Base-by-base conservation (phyloP, 2,888 invertebrate genomes). In the Mesorhabditis spiculigera region DNA sequence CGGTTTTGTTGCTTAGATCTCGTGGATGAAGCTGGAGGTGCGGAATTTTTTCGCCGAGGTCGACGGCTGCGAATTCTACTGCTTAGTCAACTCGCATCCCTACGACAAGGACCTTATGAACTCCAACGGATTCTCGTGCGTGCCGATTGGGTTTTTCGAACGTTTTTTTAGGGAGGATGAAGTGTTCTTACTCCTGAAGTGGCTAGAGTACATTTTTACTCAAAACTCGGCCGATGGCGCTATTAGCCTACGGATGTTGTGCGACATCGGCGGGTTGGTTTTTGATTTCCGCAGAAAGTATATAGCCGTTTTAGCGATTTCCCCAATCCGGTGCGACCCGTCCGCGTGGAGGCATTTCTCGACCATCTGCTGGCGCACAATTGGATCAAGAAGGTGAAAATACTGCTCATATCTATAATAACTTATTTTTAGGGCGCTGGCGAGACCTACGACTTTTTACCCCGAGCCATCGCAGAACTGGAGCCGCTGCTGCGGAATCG, bases 371-470 rank as follows among this genome's bases (percentile, higher is more conserved):
- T 50, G 58, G 10, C 8, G n/a, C 10, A 50, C 58, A 50, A 50
- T 13, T 50, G 58, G 58, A 50, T 50, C n/a, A 50, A 50, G 58
- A n/a, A 50, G 58, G 58, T 50, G n/a, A 50, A 50, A 13, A 50
- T 13, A 10, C n/a, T 2, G 58, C 10, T 50, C 58, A 13, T 50
- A n/a, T 50, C 58, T 13, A 1, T 1, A 50, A 50, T n/a, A 50
- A 50, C 8, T 50, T n/a, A 50, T 50, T 50, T 13, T 13, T 13
- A n/a, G 58, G 8, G 58, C 8, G n/a, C n/a, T 10, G 58, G n/a
- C 10, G 58, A 50, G 28, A 28, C 28, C 28, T 50, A 13, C 58
- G 58, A 50, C 58, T 50, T 50, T 10, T n/a, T 13, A 50, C 58
- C 58, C 10, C 58, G 58, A 13, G 58, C 58, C n/a, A 50, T 50